These are phyloP conservation scores for Alligator mississippiensis DNA, from an alignment of 2,113 vertebrate species.

Conservation along the genomic window DNA sequence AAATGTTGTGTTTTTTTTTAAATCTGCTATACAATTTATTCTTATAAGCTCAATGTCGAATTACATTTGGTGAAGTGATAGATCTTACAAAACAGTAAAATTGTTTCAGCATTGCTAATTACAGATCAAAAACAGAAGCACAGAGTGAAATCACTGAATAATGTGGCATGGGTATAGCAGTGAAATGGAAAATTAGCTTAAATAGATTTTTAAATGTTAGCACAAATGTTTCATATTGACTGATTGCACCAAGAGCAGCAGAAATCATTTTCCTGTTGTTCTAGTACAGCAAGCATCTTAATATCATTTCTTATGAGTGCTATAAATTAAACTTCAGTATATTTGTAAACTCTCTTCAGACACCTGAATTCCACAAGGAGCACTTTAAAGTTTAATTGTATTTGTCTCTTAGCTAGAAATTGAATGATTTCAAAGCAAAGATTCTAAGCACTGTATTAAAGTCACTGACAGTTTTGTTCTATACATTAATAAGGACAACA, in stretches of 20 bases:
- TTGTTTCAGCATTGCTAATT: background rate
- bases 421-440: fast-evolving
- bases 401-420: background rate
- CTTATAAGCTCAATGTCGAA: background rate
- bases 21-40: background rate
- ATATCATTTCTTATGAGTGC: background rate
- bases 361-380: background rate
- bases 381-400: background rate
- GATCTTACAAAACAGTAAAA: background rate
- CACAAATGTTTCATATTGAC: background rate
- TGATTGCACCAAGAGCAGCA: background rate
- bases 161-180: background rate
- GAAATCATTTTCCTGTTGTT: conserved; percentile 20
- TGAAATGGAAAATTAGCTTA: background rate
- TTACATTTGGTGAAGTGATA: background rate
- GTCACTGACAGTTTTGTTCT: background rate
- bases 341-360: background rate
- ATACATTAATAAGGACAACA: background rate
- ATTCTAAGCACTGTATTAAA: background rate
- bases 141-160: background rate
- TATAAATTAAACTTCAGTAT: background rate
- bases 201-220: background rate
- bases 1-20: background rate
- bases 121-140: background rate
- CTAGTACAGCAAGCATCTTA: background rate